Percentiles rank a stretch among this genome's conserved stretches.
Conservation (phyloP, 2,888 invertebrate species). For the Calameuta filiformis region DNA sequence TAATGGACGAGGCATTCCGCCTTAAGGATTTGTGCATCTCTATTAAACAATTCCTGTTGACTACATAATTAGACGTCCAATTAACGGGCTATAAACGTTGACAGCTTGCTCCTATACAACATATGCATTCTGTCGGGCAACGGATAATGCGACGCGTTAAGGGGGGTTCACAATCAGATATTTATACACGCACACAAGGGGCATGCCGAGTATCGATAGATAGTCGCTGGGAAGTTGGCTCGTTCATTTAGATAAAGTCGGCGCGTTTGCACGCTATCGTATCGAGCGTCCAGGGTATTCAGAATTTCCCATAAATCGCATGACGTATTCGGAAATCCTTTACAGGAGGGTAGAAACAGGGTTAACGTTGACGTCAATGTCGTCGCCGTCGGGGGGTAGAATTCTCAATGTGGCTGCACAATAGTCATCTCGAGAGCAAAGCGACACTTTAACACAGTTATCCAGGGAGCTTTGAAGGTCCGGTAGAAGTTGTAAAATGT, state of each 20-base stretch:
- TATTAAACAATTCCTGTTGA: neutral
- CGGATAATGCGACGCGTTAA: neutral
- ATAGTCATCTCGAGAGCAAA: neutral
- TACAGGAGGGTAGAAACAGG: neutral
- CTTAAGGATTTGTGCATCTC: neutral
- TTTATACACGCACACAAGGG: neutral
- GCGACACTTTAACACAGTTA: slow-evolving; percentile 50
- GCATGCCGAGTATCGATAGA: neutral
- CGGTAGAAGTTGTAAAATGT: slow-evolving; percentile 30
- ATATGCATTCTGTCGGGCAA: neutral
- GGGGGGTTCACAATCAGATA: neutral
- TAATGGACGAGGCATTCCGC: neutral
- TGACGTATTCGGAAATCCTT: neutral
- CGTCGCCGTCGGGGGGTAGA: neutral
- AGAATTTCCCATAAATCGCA: neutral
- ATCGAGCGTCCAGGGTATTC: neutral
- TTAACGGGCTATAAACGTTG: slow-evolving; percentile 2
- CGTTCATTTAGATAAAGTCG: neutral
- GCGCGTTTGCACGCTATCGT: neutral
- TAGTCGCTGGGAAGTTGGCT: neutral
- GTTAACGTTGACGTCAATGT: neutral
- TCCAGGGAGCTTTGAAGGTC: slow-evolving; percentile 49
- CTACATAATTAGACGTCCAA: slow-evolving; percentile 1
- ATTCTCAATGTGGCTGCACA: neutral
- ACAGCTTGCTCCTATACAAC: neutral